Evolutionary conservation across 2,113 vertebrate species (phyloP).

Genomic region (Aphyosemion australe): DNA sequence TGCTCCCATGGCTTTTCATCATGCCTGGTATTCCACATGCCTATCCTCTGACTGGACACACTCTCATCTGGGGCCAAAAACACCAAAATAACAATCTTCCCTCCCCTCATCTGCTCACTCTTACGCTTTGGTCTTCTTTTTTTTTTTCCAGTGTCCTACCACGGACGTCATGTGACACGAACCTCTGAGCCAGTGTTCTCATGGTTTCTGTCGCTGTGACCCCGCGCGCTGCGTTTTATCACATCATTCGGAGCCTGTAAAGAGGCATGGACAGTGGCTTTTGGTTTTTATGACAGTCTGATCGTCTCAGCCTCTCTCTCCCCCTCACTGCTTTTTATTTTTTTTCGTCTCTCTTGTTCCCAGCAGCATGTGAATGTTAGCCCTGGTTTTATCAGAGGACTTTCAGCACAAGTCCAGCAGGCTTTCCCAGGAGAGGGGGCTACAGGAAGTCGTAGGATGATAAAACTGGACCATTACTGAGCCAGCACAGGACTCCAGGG

Average conservation of each 20-base stretch:
- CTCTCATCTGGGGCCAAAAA: conserved; percentile 71
- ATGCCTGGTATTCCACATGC: conserved; percentile 69
- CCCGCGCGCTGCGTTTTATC: conserved; percentile 16
- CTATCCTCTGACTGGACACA: conserved; percentile 72
- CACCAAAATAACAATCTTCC: conserved; percentile 70
- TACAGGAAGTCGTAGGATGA: conserved; percentile 81
- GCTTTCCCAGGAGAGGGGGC: conserved; percentile 77
- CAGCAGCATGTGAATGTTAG: conserved; percentile 77
- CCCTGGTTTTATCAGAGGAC: conserved; percentile 76
- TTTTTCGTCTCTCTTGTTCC: conserved; percentile 57
- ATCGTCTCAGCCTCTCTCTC: conserved; percentile 11
- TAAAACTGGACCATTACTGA: conserved; percentile 78
- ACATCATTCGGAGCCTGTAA: conserved; percentile 20
- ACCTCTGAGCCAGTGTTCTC: conserved; percentile 42
- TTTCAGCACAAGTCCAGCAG: conserved; percentile 70
- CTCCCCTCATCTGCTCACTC: conserved; percentile 47
- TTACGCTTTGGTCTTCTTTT: conserved; percentile 50
- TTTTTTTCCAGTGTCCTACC: conserved; percentile 42
- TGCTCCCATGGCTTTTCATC: conserved; percentile 62
- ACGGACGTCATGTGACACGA: conserved; percentile 44
- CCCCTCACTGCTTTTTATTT: conserved; percentile 1
- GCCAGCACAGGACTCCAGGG: conserved; percentile 73
- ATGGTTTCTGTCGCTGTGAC: conserved; percentile 42
- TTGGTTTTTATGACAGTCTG: conserved; percentile 30
- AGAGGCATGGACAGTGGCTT: conserved; percentile 16